Base-by-base conservation (phyloP, 37 sponge, comb jelly and placozoan species). In the Ianthella basta region DNA sequence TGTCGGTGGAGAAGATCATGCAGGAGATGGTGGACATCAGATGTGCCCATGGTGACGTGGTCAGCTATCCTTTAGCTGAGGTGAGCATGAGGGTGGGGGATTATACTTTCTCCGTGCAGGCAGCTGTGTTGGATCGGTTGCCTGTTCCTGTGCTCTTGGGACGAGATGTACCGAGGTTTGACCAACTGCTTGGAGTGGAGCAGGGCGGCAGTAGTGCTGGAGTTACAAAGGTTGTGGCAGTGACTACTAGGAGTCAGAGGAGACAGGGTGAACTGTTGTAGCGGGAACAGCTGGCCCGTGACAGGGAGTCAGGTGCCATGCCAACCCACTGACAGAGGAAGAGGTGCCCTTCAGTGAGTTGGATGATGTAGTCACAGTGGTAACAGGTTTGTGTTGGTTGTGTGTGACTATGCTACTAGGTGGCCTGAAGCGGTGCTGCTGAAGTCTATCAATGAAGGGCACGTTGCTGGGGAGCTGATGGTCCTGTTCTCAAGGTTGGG, bases 391-490 rank as follows among this genome's bases (percentile, higher is more conserved):
- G 61, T 82, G 16, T 38, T 60, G 20, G 82, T 81, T 4, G 82
- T 81, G 56, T 59, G 86, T 59, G 86, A 77, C n/a, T 74, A 85
- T 44, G 50, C 50, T 8, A 44, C 50, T 44, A 44, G 50, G 50
- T 44, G 50, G 50, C 50, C 50, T 59, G 81, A 87, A 39, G 88
- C 83, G 30, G 59, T 87, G n/a, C 79, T 84, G 39, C 32, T 88
- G 44, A 59, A 39, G 35, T n/a, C 37, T 2, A 41, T 60, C 39
- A 84, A 88, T 37, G 79, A 74, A 29, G 67, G 39, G 39, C 72
- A 34, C 57, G 64, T 82, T 30, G 84, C 88, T 34, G 56, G 30
- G 24, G 88, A 88, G 63, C 79, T 89, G 69, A 56, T 79, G 67
- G 44, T 59, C 24, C 21, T 85, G 19, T 65, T 85, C 29, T 36